Evolutionary conservation across 2,797 vertebrate genomes (phyloP).

Genomic region (Alexandromys oeconomus): DNA sequence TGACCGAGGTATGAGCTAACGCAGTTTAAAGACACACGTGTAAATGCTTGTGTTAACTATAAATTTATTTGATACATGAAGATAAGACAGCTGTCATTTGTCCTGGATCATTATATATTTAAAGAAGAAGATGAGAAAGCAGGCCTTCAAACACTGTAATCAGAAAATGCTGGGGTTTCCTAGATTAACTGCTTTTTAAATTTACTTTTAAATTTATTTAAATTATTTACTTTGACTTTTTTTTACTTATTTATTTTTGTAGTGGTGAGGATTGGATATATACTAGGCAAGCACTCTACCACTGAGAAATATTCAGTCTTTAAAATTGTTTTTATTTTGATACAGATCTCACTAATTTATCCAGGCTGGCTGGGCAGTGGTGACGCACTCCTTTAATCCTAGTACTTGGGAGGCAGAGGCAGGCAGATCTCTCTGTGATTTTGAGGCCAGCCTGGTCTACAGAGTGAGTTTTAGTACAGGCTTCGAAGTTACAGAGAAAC

Average conservation of each 20-base stretch:
- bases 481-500: too few species aligned
- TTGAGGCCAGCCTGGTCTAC: too few species aligned
- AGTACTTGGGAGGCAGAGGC: too few species aligned
- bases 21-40: background rate
- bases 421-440: too few species aligned
- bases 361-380: background rate
- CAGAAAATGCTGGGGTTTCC: constrained; percentile 15
- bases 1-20: background rate
- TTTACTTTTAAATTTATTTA: background rate
- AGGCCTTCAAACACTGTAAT: background rate
- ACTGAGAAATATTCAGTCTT: background rate
- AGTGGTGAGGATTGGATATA: background rate
- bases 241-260: background rate
- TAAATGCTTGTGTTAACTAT: background rate
- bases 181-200: constrained; percentile 12
- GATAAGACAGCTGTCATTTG: background rate
- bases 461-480: too few species aligned
- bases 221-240: too few species aligned
- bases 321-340: background rate
- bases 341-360: background rate
- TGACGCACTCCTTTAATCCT: too few species aligned
- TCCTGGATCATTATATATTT: background rate
- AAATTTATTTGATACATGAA: background rate
- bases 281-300: background rate
- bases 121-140: constrained; percentile 5